Conservation (phyloP, 1,140 invertebrate genomes). For the Papilio polytes region DNA sequence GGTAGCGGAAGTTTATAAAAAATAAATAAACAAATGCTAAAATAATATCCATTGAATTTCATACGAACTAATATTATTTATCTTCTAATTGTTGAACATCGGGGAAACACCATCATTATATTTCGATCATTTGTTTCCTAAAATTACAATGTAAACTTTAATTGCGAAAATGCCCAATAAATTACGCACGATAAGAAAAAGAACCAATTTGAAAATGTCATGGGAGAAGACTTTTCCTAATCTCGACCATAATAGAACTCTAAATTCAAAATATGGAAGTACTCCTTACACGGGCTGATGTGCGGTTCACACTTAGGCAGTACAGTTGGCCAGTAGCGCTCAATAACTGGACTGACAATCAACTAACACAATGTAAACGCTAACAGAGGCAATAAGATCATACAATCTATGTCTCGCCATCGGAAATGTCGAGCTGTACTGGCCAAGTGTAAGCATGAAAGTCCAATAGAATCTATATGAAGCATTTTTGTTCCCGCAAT, state of each 20-base stretch:
- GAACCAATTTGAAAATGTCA: neutral
- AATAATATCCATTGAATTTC: neutral
- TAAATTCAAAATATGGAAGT: neutral
- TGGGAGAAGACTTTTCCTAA: neutral
- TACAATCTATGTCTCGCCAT: too few species aligned
- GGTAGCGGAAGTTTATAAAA: slow-evolving; percentile 9
- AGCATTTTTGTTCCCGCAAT: neutral
- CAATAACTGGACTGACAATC: too few species aligned
- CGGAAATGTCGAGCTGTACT: too few species aligned
- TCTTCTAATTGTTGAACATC: neutral
- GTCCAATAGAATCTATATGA: neutral
- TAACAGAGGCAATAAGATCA: too few species aligned
- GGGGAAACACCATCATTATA: neutral
- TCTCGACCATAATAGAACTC: neutral
- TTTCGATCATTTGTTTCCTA: too few species aligned
- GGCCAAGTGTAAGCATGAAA: too few species aligned
- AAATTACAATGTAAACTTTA: too few species aligned
- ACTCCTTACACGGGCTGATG: neutral
- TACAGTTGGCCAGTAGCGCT: too few species aligned
- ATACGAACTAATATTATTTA: neutral
- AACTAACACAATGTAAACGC: too few species aligned
- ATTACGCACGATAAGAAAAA: too few species aligned
- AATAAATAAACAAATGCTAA: slow-evolving; percentile 5
- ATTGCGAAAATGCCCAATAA: too few species aligned
- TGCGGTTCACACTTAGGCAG: too few species aligned